A percentile compares a stretch with the other conserved stretches of the same genome.
Conservation (phyloP, 2,888 invertebrate genomes). For the Dinocampus coccinellae region DNA sequence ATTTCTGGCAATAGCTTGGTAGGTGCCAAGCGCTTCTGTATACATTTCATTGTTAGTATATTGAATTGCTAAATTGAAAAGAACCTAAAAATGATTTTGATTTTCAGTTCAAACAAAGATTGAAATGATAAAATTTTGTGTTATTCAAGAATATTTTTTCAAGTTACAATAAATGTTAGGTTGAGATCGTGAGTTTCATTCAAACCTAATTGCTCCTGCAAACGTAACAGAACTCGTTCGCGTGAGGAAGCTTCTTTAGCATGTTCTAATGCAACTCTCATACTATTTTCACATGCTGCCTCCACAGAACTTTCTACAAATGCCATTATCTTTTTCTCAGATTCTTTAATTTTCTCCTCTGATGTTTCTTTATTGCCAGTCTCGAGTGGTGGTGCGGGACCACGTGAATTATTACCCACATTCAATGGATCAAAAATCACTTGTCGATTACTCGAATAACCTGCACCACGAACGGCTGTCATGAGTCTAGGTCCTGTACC, state of each 20-base stretch:
- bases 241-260: slow-evolving; percentile 97
- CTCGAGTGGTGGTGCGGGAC: slow-evolving; percentile 75
- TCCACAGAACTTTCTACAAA: slow-evolving; percentile 92
- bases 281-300: slow-evolving; percentile 76
- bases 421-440: slow-evolving; percentile 83
- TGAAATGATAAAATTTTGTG: not conserved
- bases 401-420: slow-evolving; percentile 72
- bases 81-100: slow-evolving; percentile 74
- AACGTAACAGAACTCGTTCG: slow-evolving; percentile 88
- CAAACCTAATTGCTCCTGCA: slow-evolving; percentile 92
- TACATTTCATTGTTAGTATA: slow-evolving; percentile 95
- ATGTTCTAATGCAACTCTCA: slow-evolving; percentile 82
- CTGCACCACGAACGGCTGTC: slow-evolving; percentile 96
- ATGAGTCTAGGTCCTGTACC: slow-evolving; percentile 82
- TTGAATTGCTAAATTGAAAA: slow-evolving; percentile 96
- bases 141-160: not conserved
- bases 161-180: slow-evolving; percentile 88
- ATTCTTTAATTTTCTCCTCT: slow-evolving; percentile 90
- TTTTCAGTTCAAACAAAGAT: not conserved
- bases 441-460: slow-evolving; percentile 86
- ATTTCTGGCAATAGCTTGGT: slow-evolving; percentile 93
- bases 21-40: slow-evolving; percentile 95
- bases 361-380: slow-evolving; percentile 85
- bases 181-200: slow-evolving; percentile 95
- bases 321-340: slow-evolving; percentile 90